Evolutionary conservation across 2,113 vertebrate genomes (phyloP).

Genomic region (Leptobrachium ailaonicum): DNA sequence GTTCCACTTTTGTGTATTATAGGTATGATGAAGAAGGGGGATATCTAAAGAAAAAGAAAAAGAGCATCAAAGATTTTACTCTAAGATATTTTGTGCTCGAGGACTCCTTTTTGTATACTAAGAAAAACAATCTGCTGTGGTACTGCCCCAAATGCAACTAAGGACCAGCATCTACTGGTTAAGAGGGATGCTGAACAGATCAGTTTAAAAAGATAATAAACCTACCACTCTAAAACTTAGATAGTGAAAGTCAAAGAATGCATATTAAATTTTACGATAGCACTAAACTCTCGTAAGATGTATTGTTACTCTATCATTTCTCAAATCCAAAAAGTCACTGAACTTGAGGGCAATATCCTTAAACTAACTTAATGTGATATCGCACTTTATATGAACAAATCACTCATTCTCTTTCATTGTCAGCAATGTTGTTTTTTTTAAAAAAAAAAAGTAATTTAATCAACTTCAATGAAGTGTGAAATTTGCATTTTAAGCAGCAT

Average conservation of each 20-base stretch:
- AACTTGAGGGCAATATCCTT: slow-evolving; percentile 29
- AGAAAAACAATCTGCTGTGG: too few relatives aligned
- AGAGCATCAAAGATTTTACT: too few relatives aligned
- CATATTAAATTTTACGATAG: slow-evolving; percentile 28
- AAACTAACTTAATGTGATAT: slow-evolving; percentile 32
- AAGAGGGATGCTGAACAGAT: too few relatives aligned
- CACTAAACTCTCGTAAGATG: slow-evolving; percentile 1
- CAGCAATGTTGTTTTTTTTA: slow-evolving; percentile 33
- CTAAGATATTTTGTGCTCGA: too few relatives aligned
- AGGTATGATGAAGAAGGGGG: too few relatives aligned
- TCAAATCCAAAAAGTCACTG: slow-evolving; percentile 27
- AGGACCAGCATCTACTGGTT: too few relatives aligned
- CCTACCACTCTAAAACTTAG: slow-evolving; percentile 2
- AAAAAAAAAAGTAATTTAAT: slow-evolving; percentile 30
- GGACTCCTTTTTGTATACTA: too few relatives aligned
- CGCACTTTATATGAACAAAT: slow-evolving; percentile 29
- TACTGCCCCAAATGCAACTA: too few relatives aligned
- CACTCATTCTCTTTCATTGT: slow-evolving; percentile 15
- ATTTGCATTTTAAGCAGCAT: slow-evolving; percentile 38
- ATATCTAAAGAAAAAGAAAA: too few relatives aligned
- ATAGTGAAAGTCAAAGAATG: slow-evolving; percentile 1
- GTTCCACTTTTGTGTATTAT: too few relatives aligned
- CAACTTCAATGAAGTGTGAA: slow-evolving; percentile 44
- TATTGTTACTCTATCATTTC: slow-evolving; percentile 1
- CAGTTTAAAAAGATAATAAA: too few relatives aligned